A percentile compares a stretch with the other conserved stretches of the same genome.
Conservation (phyloP, 2,113 vertebrate species). For the Odocoileus hemionus region DNA sequence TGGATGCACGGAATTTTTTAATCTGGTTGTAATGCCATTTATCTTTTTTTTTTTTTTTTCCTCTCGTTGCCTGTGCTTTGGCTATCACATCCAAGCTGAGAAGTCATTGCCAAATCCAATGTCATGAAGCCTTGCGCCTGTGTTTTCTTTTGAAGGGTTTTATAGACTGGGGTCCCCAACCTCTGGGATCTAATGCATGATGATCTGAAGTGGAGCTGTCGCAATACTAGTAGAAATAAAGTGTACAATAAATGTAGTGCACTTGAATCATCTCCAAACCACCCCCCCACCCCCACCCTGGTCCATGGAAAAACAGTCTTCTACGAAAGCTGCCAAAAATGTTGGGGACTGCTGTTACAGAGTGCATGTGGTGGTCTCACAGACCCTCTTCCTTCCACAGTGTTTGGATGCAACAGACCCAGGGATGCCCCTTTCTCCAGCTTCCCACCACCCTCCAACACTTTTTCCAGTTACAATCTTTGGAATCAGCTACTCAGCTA, state of each 20-base stretch:
- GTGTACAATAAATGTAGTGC: background rate
- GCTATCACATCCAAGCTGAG: background rate
- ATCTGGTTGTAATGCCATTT: background rate
- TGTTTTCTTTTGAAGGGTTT: background rate
- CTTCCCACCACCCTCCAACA: background rate
- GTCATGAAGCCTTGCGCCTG: background rate
- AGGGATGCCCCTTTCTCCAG: background rate
- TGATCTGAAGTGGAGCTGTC: background rate
- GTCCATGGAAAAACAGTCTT: background rate
- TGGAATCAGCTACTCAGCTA: background rate
- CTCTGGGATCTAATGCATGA: background rate
- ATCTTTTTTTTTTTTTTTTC: too few relatives aligned
- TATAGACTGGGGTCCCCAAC: background rate
- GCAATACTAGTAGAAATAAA: background rate
- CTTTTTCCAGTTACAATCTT: background rate
- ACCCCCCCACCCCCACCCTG: background rate
- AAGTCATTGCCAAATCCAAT: background rate
- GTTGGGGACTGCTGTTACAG: background rate
- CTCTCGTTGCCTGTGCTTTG: background rate
- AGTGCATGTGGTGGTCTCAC: background rate
- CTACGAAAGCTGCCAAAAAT: background rate
- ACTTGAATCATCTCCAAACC: background rate
- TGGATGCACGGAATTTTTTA: background rate
- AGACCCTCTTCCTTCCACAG: background rate
- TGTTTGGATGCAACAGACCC: background rate